phyloP scores from a whole-genome alignment of 2,113 vertebrate genomes.

The Heterochromis multidens region DNA sequence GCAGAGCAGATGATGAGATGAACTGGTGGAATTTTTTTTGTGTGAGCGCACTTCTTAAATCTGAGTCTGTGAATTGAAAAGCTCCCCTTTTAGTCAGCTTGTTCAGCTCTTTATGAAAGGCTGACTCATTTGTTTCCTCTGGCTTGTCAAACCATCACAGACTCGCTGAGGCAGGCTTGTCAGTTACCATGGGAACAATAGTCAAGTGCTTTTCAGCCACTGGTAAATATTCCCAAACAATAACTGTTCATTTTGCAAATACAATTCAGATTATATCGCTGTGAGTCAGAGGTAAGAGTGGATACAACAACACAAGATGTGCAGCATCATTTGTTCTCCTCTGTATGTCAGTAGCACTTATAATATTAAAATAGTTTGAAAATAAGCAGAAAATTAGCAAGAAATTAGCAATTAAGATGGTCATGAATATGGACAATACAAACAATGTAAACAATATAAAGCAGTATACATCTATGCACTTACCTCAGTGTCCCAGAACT shows the following conservation, averaged over 20 bases:
- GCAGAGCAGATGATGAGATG: slow-evolving; percentile 15
- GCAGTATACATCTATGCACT: not conserved
- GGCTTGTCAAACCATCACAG: slow-evolving; percentile 57
- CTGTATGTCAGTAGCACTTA: not conserved
- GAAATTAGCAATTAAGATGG: not conserved
- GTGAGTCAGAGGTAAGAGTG: not conserved
- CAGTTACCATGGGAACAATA: slow-evolving; percentile 49
- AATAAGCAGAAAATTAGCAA: not conserved
- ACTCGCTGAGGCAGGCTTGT: slow-evolving; percentile 16
- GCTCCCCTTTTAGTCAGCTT: slow-evolving; percentile 21
- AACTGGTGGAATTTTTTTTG: not conserved
- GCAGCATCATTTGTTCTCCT: not conserved
- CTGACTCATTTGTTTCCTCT: slow-evolving; percentile 57
- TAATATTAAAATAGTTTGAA: not conserved
- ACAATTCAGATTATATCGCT: not conserved
- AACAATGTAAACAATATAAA: not conserved
- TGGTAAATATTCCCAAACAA: slow-evolving; percentile 13
- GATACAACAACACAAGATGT: not conserved
- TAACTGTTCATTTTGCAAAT: not conserved
- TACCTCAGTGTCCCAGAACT: slow-evolving; percentile 85
- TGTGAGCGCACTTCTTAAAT: not conserved
- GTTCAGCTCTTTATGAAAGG: slow-evolving; percentile 52
- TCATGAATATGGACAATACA: not conserved
- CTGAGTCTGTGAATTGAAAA: slow-evolving; percentile 13
- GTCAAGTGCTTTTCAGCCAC: slow-evolving; percentile 3